These are phyloP conservation scores for Hydrochoerus hydrochaeris DNA, from an alignment of 2,113 vertebrate genomes.

Conservation along the genomic window DNA sequence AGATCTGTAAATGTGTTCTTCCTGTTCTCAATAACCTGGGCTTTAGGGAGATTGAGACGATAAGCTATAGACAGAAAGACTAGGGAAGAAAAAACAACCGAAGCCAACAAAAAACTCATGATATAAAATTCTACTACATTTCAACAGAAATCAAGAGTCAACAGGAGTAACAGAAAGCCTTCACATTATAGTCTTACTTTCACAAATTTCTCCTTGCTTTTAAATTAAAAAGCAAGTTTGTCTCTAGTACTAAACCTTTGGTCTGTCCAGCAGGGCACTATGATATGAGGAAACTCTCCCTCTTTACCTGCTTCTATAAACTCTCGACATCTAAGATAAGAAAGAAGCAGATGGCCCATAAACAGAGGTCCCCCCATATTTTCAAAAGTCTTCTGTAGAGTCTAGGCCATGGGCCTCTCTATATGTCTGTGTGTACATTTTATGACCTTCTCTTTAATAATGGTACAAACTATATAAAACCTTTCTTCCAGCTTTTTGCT, in stretches of 20 bases:
- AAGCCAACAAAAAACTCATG: background rate
- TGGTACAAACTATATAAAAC: conserved; percentile 3
- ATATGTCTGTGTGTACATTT: background rate
- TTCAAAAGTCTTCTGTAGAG: conserved; percentile 46
- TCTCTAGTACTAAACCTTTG: conserved; percentile 38
- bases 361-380: background rate
- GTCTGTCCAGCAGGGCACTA: background rate
- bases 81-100: background rate
- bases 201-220: conserved; percentile 31
- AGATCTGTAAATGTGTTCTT: background rate
- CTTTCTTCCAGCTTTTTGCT: conserved; percentile 42
- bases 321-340: conserved; percentile 1
- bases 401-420: background rate
- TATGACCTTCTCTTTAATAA: conserved; percentile 32
- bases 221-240: conserved; percentile 35
- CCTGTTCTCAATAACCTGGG: background rate
- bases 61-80: background rate
- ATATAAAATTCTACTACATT: background rate
- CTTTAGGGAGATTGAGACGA: background rate
- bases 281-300: background rate
- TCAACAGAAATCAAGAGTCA: background rate
- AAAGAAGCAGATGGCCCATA: background rate
- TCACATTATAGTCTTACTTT: background rate
- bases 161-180: background rate
- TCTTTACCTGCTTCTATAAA: conserved; percentile 11